A percentile compares a stretch with the other conserved stretches of the same genome.
Conservation (phyloP, 2,797 vertebrate species). For the Mycteria americana region DNA sequence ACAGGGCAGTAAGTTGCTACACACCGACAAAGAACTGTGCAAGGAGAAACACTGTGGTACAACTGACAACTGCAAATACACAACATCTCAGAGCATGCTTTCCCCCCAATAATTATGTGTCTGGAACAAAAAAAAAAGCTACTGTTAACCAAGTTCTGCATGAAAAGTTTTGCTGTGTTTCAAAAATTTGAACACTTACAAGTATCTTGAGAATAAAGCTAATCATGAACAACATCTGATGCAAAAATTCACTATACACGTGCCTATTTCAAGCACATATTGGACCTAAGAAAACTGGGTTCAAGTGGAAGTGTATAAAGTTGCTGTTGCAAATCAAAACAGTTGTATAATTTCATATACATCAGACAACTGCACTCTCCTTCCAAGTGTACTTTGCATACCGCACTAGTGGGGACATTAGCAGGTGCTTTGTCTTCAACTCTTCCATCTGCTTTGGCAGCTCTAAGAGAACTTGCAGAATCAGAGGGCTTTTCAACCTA, state of each 20-base stretch:
- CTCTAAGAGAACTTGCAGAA: constrained; percentile 83
- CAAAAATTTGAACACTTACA: neutral
- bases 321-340: neutral
- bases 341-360: neutral
- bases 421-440: constrained; percentile 85
- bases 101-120: neutral
- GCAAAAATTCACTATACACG: neutral
- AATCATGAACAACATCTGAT: neutral
- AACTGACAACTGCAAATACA: neutral
- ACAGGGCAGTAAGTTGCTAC: neutral
- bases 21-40: neutral
- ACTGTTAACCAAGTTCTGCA: neutral
- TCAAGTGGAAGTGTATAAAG: neutral
- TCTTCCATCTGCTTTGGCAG: constrained; percentile 89
- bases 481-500: constrained; percentile 89
- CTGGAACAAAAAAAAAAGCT: neutral
- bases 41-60: neutral
- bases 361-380: neutral
- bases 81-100: neutral
- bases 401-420: constrained; percentile 82
- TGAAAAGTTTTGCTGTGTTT: neutral
- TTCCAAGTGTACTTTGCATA: constrained; percentile 67
- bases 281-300: neutral
- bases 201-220: neutral
- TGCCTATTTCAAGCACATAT: neutral